phyloP scores from a whole-genome alignment of 2,888 invertebrate genomes.

The Drosophila anomelani region DNA sequence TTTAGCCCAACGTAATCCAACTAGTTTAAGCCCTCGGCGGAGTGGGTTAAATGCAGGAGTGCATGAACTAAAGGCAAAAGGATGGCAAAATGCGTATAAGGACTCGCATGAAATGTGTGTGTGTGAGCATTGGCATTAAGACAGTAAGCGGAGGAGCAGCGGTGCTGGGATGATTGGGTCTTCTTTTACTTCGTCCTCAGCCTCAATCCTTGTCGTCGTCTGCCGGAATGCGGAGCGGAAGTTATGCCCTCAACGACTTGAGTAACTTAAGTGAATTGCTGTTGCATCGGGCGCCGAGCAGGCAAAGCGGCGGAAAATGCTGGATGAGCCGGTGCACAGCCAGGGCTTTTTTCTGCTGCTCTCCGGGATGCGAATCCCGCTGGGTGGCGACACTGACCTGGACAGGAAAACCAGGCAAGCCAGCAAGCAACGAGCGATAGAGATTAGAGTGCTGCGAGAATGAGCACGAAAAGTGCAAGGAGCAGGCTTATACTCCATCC shows the following conservation, averaged over 20 bases:
- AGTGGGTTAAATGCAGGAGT: conserved; percentile 59
- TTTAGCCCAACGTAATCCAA: conserved; percentile 27
- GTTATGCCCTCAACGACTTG: conserved; percentile 80
- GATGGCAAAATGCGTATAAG: conserved; percentile 57
- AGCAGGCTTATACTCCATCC: conserved; percentile 19
- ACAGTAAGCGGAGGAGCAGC: conserved; percentile 57
- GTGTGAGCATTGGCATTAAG: conserved; percentile 75
- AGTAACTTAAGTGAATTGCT: conserved; percentile 80
- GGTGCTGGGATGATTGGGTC: conserved; percentile 19
- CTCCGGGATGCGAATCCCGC: conserved; percentile 20
- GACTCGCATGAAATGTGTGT: conserved; percentile 71
- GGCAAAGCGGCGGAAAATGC: conserved; percentile 61
- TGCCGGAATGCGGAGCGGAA: conserved; percentile 56
- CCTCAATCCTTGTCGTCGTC: not conserved
- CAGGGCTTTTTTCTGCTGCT: not conserved
- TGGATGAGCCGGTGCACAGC: conserved; percentile 26
- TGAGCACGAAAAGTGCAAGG: conserved; percentile 30
- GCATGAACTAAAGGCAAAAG: conserved; percentile 44
- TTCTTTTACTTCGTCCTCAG: conserved; percentile 1
- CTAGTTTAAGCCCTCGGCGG: conserved; percentile 37
- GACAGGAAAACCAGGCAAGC: conserved; percentile 28
- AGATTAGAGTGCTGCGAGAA: conserved; percentile 60
- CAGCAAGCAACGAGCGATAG: conserved; percentile 29
- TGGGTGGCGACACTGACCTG: conserved; percentile 36
- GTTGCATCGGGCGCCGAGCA: conserved; percentile 42